Conservation (phyloP, 2,113 vertebrate genomes). For the Rhea americana region DNA sequence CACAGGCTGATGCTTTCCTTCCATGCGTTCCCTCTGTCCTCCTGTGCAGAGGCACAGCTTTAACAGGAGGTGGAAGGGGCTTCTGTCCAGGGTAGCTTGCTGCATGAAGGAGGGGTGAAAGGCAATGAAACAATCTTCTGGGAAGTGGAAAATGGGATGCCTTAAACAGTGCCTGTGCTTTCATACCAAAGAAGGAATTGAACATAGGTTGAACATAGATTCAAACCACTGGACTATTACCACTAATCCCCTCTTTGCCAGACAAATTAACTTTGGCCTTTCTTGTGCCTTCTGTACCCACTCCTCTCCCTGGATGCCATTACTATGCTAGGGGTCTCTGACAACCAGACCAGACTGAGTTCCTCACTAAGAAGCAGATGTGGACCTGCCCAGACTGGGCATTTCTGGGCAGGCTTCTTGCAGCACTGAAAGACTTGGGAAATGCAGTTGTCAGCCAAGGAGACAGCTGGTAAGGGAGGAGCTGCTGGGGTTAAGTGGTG, state of each 20-base stretch:
- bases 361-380: background rate
- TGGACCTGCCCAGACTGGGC: background rate
- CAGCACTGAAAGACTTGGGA: background rate
- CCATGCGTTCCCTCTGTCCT: accelerated
- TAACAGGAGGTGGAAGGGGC: background rate
- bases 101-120: background rate
- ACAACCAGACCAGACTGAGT: background rate
- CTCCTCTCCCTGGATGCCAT: background rate
- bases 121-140: background rate
- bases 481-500: background rate
- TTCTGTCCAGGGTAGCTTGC: background rate
- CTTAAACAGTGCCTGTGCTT: background rate
- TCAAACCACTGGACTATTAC: background rate
- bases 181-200: background rate
- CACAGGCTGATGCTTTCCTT: background rate
- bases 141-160: background rate
- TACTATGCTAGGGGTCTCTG: accelerated
- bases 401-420: background rate
- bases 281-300: background rate
- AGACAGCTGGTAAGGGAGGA: background rate
- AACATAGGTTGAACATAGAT: background rate
- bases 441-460: background rate
- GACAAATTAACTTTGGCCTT: background rate
- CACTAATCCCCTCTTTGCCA: background rate
- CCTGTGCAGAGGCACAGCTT: accelerated